Percentiles rank a stretch among this genome's conserved stretches.
phyloP scores from a whole-genome alignment of 2,113 vertebrate genomes.

The Lepidiolamprologus cunningtoni region DNA sequence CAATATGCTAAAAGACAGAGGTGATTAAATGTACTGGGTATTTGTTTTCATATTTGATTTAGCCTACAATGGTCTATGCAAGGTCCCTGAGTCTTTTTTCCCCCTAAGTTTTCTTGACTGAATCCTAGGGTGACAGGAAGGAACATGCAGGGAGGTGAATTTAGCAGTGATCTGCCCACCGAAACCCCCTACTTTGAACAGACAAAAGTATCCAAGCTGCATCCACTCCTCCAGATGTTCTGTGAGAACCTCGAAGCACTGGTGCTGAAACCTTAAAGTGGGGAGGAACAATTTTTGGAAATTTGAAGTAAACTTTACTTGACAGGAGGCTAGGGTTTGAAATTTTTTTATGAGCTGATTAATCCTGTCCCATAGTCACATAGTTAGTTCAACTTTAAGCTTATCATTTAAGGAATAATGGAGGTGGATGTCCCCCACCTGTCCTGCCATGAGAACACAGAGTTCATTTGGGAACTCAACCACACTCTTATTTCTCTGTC shows the following conservation, averaged over 20 bases:
- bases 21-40: neutral
- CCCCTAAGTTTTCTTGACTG: neutral
- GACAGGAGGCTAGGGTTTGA: neutral
- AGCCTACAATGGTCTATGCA: neutral
- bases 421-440: neutral
- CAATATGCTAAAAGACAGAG: neutral
- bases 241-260: neutral
- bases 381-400: neutral
- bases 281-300: neutral
- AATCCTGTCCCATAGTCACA: neutral
- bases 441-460: neutral
- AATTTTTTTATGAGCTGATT: neutral
- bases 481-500: neutral
- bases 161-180: neutral
- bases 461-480: neutral
- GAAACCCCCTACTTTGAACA: neutral
- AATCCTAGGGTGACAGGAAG: neutral
- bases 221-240: neutral
- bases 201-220: neutral
- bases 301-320: neutral
- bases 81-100: neutral
- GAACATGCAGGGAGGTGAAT: neutral
- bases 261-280: neutral
- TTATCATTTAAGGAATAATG: neutral
- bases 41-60: neutral